A percentile compares a stretch with the other conserved stretches of the same genome.
phyloP scores from a whole-genome alignment of 2,888 invertebrate genomes.

The Eugnorisma glareosa region DNA sequence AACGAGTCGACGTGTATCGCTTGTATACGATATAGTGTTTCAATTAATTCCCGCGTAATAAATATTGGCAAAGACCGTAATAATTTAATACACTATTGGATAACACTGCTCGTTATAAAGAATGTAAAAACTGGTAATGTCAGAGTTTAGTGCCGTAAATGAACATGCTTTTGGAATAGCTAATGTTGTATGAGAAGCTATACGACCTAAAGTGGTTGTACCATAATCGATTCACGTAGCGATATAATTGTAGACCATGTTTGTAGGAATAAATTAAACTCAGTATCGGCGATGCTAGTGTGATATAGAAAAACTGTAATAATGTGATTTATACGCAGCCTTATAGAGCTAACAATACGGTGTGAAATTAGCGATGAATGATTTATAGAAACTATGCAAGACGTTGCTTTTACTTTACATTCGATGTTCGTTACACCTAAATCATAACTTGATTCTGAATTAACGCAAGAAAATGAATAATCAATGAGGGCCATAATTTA shows the following conservation, averaged over 20 bases:
- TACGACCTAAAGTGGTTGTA: conserved; percentile 53
- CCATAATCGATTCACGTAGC: conserved; percentile 66
- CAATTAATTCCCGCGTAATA: conserved; percentile 78
- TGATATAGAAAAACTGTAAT: conserved; percentile 56
- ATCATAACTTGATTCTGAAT: conserved; percentile 35
- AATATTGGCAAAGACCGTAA: conserved; percentile 75
- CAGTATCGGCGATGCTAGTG: conserved; percentile 43
- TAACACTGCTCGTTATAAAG: conserved; percentile 66
- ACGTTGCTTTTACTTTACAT: conserved; percentile 40
- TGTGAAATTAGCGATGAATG: conserved; percentile 64
- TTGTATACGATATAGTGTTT: conserved; percentile 71
- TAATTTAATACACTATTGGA: conserved; percentile 77
- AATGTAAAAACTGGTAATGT: conserved; percentile 72
- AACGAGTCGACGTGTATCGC: conserved; percentile 62
- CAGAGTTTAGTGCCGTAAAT: conserved; percentile 67
- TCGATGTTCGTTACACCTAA: conserved; percentile 40
- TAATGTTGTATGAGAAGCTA: conserved; percentile 63
- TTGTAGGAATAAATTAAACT: conserved; percentile 65
- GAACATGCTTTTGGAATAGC: conserved; percentile 68
- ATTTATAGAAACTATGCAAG: conserved; percentile 51
- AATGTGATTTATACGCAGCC: conserved; percentile 61
- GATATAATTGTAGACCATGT: conserved; percentile 63
- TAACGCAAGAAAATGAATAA: conserved; percentile 35
- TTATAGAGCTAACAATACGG: conserved; percentile 51
- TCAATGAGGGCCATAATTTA: conserved; percentile 34